phyloP scores from a whole-genome alignment of 2,113 vertebrate species.

The Candoia aspera region DNA sequence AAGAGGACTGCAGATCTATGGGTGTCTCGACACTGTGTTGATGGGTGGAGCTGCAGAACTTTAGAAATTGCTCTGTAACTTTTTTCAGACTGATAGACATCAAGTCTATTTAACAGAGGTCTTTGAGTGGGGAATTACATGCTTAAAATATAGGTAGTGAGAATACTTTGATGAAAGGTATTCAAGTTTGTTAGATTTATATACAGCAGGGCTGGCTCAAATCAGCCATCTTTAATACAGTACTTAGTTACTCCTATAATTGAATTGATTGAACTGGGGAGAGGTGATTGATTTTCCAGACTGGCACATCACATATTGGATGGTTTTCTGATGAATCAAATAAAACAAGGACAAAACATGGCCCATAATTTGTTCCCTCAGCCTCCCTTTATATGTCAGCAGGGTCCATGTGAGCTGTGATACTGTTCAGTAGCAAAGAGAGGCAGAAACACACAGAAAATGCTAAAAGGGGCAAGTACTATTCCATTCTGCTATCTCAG shows the following conservation, averaged over 20 bases:
- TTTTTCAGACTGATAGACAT: background rate
- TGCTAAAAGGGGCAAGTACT: background rate
- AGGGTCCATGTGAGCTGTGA: background rate
- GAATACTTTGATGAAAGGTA: background rate
- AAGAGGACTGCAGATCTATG: background rate
- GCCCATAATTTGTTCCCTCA: background rate
- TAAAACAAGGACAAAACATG: background rate
- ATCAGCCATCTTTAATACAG: background rate
- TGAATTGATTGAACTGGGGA: background rate
- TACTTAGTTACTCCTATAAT: background rate
- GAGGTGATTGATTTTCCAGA: background rate
- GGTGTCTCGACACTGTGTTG: background rate
- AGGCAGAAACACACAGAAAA: background rate
- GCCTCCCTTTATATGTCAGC: background rate
- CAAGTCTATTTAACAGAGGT: background rate
- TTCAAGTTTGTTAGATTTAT: background rate
- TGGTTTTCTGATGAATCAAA: background rate
- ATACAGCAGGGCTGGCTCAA: background rate
- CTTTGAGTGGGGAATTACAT: background rate
- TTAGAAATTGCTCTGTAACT: background rate
- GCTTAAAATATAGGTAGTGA: background rate
- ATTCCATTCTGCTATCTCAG: background rate
- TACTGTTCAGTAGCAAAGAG: background rate
- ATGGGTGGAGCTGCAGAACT: background rate
- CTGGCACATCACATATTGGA: background rate